Evolutionary conservation across 2,888 invertebrate genomes (phyloP), one percentile per base, ranked within the genome.

Genomic region (Ormyrus thymus): DNA sequence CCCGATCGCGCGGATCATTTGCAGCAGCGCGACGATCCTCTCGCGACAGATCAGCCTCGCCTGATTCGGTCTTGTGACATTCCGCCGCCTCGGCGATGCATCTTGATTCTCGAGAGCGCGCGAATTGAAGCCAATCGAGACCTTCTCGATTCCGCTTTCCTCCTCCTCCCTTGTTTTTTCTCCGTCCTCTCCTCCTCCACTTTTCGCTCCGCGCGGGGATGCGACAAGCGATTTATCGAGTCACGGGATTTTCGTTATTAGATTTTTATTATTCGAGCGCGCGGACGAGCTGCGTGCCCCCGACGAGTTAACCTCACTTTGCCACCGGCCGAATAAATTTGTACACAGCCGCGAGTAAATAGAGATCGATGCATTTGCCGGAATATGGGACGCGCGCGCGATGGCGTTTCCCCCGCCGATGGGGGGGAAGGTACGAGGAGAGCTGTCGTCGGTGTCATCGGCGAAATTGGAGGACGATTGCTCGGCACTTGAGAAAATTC

Each of bases 221-320:
- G n/a, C 15, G 1, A 13, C 53, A 29, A 55, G 48, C 72, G 55
- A 72, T 64, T 72, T 64, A 72, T 72, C 64, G 64, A 55, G 73
- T 74, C 73, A 74, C 65, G 65, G 50, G 73, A 65, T 65, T 72
- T 46, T 45, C n/a, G 6, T 72, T 62, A 55, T 64, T 72, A 72
- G 72, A 72, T 65, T 58, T 64, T 73, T 64, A 74, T 74, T 58
- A 56, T 56, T 50, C 29, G 10, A 48, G 29, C 65, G 56, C 73
- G 64, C 48, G 46, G 56, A 65, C 73, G 29, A 29, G 4, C 4
- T 29, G 29, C 64, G 43, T 65, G 48, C 29, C n/a, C 56, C 43
- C 62, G 46, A 3, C 53, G 53, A 73, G 50, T 64, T 74, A 29
- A 56, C 65, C 56, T 46, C 55, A 29, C 29, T 45, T 13, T 70